These are phyloP conservation scores for Ormyrus thymus DNA, from an alignment of 2,888 invertebrate genomes.

Conservation along the genomic window DNA sequence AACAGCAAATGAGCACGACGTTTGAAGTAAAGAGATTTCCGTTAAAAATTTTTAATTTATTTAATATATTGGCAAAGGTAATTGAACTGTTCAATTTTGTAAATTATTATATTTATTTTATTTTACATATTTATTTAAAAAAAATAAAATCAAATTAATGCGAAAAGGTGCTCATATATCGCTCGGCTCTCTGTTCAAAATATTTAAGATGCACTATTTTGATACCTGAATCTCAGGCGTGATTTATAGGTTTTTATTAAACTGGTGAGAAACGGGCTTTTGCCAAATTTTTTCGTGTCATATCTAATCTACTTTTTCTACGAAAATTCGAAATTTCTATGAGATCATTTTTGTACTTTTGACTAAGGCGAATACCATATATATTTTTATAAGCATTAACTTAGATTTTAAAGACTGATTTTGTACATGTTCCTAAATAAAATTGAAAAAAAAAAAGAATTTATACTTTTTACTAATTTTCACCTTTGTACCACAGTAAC, in stretches of 20 bases:
- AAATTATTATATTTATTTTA: no score
- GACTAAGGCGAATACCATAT: constrained; percentile 1
- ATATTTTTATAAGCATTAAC: constrained; percentile 33
- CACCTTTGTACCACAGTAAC: constrained; percentile 33
- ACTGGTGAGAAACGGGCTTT: constrained; percentile 17
- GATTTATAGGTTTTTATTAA: constrained; percentile 32
- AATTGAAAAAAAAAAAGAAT: constrained; percentile 18
- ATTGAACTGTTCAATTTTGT: no score
- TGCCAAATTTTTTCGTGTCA: constrained; percentile 32
- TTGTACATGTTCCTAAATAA: constrained; percentile 1
- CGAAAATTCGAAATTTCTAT: constrained; percentile 12
- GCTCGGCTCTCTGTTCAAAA: not conserved
- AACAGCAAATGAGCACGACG: no score
- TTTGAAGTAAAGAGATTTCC: no score
- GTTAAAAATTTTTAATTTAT: no score
- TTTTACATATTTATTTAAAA: no score
- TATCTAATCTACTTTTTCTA: constrained; percentile 9
- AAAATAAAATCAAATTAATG: no score
- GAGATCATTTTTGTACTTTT: not conserved
- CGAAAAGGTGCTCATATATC: no score
- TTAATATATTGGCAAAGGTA: no score
- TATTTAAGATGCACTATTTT: constrained; percentile 40
- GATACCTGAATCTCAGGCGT: constrained; percentile 28
- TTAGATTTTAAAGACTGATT: constrained; percentile 41
- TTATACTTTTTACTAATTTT: constrained; percentile 20